Base-by-base conservation (phyloP, 2,888 invertebrate genomes). In the Sphaerophoria rueppellii region DNA sequence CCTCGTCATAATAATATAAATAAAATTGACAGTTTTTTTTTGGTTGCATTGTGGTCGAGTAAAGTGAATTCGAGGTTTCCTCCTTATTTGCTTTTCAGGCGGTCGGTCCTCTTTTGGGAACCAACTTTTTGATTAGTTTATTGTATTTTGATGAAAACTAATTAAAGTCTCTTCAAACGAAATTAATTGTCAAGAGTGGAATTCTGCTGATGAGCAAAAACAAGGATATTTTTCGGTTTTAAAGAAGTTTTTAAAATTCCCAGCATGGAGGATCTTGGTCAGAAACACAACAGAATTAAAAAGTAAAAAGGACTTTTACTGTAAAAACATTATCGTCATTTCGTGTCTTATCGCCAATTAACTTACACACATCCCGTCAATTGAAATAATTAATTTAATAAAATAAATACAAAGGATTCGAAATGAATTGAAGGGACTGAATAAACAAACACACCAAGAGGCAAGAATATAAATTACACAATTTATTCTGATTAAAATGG, bases 161-260 rank as follows among this genome's bases (percentile, higher is more conserved):
- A 74, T 82, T 82, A 70, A 24, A 63, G n/a, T 35, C 37, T 57
- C 35, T 79, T 69, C 55, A 61, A 67, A 74, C 35, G 24, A 60
- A 71, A 71, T 75, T 75, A 75, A 83, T 69, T 79, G 46, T 52
- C 67, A 71, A 57, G 32, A 24, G 16, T 2, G 55, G 7, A 55
- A 57, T 57, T 57, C 55, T 35, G 43, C 5, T 37, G 34, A 12
- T 43, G 6, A 6, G 7, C 6, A n/a, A n/a, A 35, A 1, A 9
- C 16, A 54, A 24, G 24, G 24, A 24, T n/a, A 24, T 32, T 54
- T 52, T 52, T 52, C 35, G 12, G 6, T 57, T n/a, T 57, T 1
- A 9, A 14, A 35, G 14, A 57, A 24, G 24, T 24, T 24, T 24
- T 24, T 24, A 2, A 24, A 24, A 24, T 2, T 24, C n/a, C n/a